A percentile compares a stretch with the other conserved stretches of the same genome.
These are phyloP conservation scores for Caenorhabditis drosophilae DNA, from an alignment of 2,888 invertebrate species.

Conservation along the genomic window DNA sequence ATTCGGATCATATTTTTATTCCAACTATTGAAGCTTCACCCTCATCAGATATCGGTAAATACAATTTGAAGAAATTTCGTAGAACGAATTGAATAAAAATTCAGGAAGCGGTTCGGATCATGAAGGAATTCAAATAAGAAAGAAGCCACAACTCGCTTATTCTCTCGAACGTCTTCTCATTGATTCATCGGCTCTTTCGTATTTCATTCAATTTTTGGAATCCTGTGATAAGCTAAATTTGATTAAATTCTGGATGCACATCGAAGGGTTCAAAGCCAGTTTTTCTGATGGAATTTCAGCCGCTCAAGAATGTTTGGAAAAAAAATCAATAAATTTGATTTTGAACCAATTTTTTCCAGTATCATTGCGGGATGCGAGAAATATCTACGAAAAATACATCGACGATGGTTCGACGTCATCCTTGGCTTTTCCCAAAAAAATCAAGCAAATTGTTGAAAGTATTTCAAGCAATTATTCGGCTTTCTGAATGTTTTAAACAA, in stretches of 20 bases:
- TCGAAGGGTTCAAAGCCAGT: conserved; percentile 71
- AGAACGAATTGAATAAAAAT: too few relatives aligned
- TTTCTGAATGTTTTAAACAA: background rate
- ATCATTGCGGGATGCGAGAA: conserved; percentile 73
- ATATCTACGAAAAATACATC: conserved; percentile 81
- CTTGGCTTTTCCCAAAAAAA: conserved; percentile 70
- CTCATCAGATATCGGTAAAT: conserved; percentile 21
- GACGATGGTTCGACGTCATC: conserved; percentile 76
- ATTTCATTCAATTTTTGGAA: conserved; percentile 83
- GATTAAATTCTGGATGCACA: conserved; percentile 73
- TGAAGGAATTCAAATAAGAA: conserved; percentile 20
- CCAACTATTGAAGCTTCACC: conserved; percentile 15
- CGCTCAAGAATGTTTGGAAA: conserved; percentile 39
- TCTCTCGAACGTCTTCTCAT: conserved; percentile 79
- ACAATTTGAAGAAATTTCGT: background rate
- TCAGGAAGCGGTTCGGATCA: conserved; percentile 26
- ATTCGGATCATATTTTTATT: conserved; percentile 28
- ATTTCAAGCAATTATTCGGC: conserved; percentile 3
- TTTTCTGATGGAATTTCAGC: conserved; percentile 25
- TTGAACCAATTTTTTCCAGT: conserved; percentile 9
- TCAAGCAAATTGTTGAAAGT: conserved; percentile 71
- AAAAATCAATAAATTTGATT: too few relatives aligned
- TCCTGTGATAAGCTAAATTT: conserved; percentile 70
- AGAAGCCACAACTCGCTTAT: conserved; percentile 72
- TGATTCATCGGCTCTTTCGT: conserved; percentile 82